These are phyloP conservation scores for Meghimatium bilineatum DNA, from an alignment of 2,888 invertebrate species.

Conservation along the genomic window DNA sequence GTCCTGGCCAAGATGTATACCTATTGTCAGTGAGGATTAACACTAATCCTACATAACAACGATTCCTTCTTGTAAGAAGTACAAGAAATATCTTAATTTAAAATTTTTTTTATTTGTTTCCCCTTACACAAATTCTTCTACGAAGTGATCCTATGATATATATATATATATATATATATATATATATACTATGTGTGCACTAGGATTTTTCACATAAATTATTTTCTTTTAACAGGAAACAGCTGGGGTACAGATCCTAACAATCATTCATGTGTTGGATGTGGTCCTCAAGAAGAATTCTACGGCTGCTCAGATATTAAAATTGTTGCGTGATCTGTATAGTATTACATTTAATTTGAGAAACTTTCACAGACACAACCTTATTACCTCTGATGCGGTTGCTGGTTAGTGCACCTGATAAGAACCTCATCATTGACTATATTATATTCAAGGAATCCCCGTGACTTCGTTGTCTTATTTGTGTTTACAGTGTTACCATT, in stretches of 20 bases:
- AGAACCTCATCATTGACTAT: background rate
- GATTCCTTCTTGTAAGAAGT: no score
- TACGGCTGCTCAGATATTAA: slow-evolving; percentile 67
- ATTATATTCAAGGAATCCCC: no score
- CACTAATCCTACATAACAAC: no score
- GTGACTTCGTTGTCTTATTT: no score
- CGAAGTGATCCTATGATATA: no score
- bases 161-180: no score
- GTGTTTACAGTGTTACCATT: no score
- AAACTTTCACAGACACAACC: background rate
- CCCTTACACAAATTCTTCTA: no score
- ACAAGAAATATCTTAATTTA: no score
- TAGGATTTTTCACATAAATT: background rate
- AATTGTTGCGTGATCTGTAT: background rate
- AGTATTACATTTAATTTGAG: background rate
- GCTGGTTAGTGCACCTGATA: background rate
- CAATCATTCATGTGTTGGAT: slow-evolving; percentile 34
- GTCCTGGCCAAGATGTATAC: no score
- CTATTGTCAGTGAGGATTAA: no score
- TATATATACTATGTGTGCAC: background rate
- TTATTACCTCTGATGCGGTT: background rate
- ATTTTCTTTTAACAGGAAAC: slow-evolving; percentile 55
- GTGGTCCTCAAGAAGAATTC: slow-evolving; percentile 66
- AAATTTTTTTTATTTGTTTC: no score
- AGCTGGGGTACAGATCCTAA: slow-evolving; percentile 58